phyloP scores from a whole-genome alignment of 2,797 vertebrate genomes.

The Perodicticus potto region DNA sequence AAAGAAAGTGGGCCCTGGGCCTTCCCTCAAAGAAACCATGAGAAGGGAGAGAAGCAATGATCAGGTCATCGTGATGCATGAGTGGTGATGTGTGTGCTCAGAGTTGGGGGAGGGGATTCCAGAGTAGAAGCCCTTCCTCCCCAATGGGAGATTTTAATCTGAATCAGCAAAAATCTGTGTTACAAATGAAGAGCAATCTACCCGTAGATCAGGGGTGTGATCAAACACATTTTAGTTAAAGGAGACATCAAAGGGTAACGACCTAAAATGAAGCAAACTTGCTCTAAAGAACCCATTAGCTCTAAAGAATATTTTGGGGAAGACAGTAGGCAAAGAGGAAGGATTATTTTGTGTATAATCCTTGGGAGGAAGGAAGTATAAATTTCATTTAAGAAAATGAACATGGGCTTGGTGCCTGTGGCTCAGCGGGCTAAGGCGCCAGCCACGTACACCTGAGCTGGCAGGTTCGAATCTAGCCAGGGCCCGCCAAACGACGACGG shows the following conservation, averaged over 20 bases:
- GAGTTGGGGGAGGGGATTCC: accelerated
- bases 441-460: too few relatives aligned
- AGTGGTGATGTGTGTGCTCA: accelerated
- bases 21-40: background rate
- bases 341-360: background rate
- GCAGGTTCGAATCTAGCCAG: too few relatives aligned
- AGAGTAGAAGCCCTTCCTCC: too few relatives aligned
- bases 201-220: background rate
- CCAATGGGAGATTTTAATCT: background rate
- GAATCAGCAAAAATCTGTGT: background rate
- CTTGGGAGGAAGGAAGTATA: background rate
- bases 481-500: too few relatives aligned
- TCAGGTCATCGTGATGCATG: accelerated
- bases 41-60: too few relatives aligned
- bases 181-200: background rate
- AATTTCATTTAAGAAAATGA: slow-evolving; percentile 4
- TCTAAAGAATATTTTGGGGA: background rate
- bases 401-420: too few relatives aligned
- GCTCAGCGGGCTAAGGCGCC: too few relatives aligned
- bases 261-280: background rate
- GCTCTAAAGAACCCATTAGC: background rate
- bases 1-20: background rate
- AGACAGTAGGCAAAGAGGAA: background rate
- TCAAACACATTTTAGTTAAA: background rate
- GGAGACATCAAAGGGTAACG: background rate